phyloP scores from a whole-genome alignment of 1,140 invertebrate genomes.

The Caenorhabditis brenneri region DNA sequence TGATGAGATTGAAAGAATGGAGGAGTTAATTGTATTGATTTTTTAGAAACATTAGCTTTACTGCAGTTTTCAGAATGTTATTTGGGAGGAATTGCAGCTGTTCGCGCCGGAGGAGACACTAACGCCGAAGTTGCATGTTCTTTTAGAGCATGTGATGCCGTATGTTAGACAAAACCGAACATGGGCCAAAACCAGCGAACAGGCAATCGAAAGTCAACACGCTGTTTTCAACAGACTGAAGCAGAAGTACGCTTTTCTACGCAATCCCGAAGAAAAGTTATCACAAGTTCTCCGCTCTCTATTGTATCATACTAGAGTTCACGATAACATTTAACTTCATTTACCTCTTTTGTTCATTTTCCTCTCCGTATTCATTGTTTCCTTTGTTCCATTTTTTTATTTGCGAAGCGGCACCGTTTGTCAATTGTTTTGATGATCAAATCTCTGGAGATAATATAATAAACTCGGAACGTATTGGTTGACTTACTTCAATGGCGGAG shows the following conservation, averaged over 20 bases:
- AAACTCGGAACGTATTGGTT: neutral
- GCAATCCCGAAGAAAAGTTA: neutral
- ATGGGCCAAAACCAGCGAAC: neutral
- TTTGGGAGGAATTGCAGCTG: neutral
- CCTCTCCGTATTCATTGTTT: too few species aligned
- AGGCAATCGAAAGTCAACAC: neutral
- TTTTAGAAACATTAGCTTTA: neutral
- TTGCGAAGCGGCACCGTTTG: conserved; percentile 25
- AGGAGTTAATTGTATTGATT: neutral
- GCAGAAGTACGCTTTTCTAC: neutral
- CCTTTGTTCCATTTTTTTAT: too few species aligned
- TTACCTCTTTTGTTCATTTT: too few species aligned
- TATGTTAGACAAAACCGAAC: neutral
- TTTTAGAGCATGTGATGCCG: neutral
- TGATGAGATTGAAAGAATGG: neutral
- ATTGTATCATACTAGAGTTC: too few species aligned
- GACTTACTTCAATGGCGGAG: neutral
- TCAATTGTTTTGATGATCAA: conserved; percentile 8
- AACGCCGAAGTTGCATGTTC: neutral
- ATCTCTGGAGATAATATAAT: neutral
- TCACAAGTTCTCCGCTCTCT: neutral
- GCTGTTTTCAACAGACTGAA: neutral
- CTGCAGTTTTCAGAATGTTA: neutral
- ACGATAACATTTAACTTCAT: too few species aligned
- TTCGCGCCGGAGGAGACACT: neutral